Evolutionary conservation across 2,888 invertebrate genomes (phyloP).

Genomic region (Drosophila seclusa): DNA sequence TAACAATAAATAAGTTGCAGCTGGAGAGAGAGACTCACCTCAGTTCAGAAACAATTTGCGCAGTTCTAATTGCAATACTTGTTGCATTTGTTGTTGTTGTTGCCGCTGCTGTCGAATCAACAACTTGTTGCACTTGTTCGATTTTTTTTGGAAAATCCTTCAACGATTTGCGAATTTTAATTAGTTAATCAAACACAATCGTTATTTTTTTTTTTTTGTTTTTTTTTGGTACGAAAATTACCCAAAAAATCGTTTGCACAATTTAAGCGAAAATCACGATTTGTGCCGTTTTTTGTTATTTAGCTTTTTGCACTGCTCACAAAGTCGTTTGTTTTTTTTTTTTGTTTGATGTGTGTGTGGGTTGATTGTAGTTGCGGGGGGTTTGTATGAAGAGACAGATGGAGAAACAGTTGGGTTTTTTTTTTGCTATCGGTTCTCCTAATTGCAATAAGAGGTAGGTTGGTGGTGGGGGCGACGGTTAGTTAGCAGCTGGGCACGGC

Average conservation of each 20-base stretch:
- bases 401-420: conserved; percentile 27
- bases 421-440: conserved; percentile 37
- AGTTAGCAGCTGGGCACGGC: conserved; percentile 44
- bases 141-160: conserved; percentile 40
- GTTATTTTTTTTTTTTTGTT: conserved; percentile 42
- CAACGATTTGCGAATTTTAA: conserved; percentile 53
- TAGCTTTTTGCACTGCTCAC: conserved; percentile 62
- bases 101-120: conserved; percentile 19
- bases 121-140: conserved; percentile 52
- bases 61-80: conserved; percentile 66
- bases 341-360: conserved; percentile 56
- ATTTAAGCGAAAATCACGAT: conserved; percentile 76
- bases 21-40: conserved; percentile 45
- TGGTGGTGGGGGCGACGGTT: conserved; percentile 13
- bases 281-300: conserved; percentile 43
- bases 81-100: conserved; percentile 27
- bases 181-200: conserved; percentile 58
- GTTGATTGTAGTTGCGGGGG: conserved; percentile 59
- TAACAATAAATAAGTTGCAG: neutral
- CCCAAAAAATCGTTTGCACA: conserved; percentile 73
- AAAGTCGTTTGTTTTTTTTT: conserved; percentile 62
- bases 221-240: conserved; percentile 24
- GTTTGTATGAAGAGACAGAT: conserved; percentile 13
- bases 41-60: conserved; percentile 61
- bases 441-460: conserved; percentile 40